phyloP scores from a whole-genome alignment of 2,113 vertebrate species.

The Rhipidura dahli region DNA sequence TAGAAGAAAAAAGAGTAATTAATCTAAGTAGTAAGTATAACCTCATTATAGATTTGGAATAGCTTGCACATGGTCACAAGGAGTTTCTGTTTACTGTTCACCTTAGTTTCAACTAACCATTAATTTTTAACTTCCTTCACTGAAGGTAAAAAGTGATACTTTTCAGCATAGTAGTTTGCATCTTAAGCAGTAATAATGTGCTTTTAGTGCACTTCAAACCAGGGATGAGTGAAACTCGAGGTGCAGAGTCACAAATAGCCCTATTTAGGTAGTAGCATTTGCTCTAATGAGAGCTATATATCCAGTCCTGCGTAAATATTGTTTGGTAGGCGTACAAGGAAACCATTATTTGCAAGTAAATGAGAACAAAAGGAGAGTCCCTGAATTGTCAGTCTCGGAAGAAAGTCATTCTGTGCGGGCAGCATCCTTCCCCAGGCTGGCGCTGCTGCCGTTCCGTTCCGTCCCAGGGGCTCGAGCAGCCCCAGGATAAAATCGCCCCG shows the following conservation, averaged over 20 bases:
- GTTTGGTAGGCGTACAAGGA: constrained; percentile 33
- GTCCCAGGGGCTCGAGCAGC: neutral
- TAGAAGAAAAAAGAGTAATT: constrained; percentile 72
- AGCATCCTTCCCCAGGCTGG: neutral
- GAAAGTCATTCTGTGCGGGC: neutral
- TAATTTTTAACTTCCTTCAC: constrained; percentile 73
- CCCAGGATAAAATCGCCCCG: neutral
- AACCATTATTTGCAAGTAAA: constrained; percentile 44
- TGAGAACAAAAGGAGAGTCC: constrained; percentile 38
- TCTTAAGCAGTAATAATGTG: constrained; percentile 76
- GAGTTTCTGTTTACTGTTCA: constrained; percentile 66
- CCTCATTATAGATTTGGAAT: constrained; percentile 52
- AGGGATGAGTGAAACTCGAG: constrained; percentile 73
- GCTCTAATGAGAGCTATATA: constrained; percentile 66
- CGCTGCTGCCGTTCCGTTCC: rapidly evolving
- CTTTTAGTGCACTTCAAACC: constrained; percentile 72
- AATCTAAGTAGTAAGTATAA: constrained; percentile 66
- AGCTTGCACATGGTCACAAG: constrained; percentile 48
- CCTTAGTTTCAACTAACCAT: constrained; percentile 56
- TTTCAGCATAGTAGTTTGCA: constrained; percentile 75
- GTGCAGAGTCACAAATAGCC: constrained; percentile 67
- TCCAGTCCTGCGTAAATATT: constrained; percentile 63
- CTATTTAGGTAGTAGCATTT: constrained; percentile 71
- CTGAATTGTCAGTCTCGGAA: neutral
- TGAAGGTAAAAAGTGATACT: constrained; percentile 66